Base-by-base conservation (phyloP, 2,797 vertebrate species). In the Pangasius krempfi region DNA sequence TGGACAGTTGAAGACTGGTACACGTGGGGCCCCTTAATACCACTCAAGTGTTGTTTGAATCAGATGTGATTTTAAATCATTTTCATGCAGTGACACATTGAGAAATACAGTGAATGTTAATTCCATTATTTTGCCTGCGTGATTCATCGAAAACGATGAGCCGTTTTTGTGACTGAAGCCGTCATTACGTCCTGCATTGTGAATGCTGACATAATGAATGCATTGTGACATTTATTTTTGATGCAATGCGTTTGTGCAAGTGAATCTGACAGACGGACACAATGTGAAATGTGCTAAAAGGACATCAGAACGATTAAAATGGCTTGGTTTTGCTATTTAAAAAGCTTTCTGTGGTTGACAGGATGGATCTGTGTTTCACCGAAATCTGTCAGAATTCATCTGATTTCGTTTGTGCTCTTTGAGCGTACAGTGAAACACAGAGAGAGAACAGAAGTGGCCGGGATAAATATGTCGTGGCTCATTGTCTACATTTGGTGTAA, bases 381-480 rank as follows among this genome's bases (percentile, higher is more conserved):
- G 84, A 72, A 58, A 86, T 64, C 87, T 86, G 76, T 88, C 87
- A 86, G 76, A 86, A 89, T 81, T 52, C 62, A 27, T 78, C 60
- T 89, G 64, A 86, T 88, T 85, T 73, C 8, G 33, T 90, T 88
- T 85, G 73, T 80, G 30, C 82, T 64, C 66, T 84, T 52, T 72
- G 70, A 56, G 52, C 13, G 20, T 66, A 86, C 30, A 58, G 78
- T 79, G 84, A 81, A 56, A 80, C 62, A 0, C 20, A 9, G 18
- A 37, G 60, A 70, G 73, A 27, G 73, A 78, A 78, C 12, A 5
- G 82, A 44, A 76, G 44, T 56, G 30, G 52, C 30, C 78, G 22
- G 76, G 76, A 60, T 81, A 60, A 60, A 40, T 60, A 27, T 27
- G 56, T 6, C 56, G 2, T 16, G 54, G 20, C 79, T 60, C 56